Conservation (phyloP, 1,140 invertebrate genomes). For the Dufourea novaeangliae region DNA sequence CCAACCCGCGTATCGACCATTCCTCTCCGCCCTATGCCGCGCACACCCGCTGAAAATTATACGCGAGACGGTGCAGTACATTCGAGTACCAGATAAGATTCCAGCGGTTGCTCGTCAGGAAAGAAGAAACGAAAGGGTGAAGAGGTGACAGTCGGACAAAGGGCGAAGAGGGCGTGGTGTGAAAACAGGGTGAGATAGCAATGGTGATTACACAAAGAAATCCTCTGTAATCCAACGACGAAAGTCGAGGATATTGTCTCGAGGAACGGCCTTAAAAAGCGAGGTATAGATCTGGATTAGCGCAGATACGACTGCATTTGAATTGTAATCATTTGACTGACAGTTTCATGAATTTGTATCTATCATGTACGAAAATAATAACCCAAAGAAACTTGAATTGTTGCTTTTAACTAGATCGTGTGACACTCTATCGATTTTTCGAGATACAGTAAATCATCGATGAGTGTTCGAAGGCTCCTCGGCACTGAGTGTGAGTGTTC, state of each 20-base stretch:
- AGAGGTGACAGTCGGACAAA: constrained; percentile 32
- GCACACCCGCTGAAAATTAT: constrained; percentile 26
- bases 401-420: too few species aligned
- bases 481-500: too few species aligned
- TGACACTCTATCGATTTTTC: too few species aligned
- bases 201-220: constrained; percentile 66
- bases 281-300: constrained; percentile 25
- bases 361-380: too few species aligned
- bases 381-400: too few species aligned
- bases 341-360: too few species aligned
- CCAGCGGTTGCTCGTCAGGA: constrained; percentile 13
- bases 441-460: too few species aligned
- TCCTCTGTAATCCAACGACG: constrained; percentile 53
- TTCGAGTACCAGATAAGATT: constrained; percentile 34
- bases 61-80: constrained; percentile 14
- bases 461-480: too few species aligned
- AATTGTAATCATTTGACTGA: too few species aligned
- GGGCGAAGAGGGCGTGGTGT: constrained; percentile 1
- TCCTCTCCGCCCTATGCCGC: neutral
- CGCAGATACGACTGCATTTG: too few species aligned
- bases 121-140: constrained; percentile 23
- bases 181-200: constrained; percentile 30
- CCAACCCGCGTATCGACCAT: constrained; percentile 45
- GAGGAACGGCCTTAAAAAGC: constrained; percentile 9
- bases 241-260: constrained; percentile 22